Conservation (phyloP, 2,113 vertebrate genomes). For the Tichodroma muraria region DNA sequence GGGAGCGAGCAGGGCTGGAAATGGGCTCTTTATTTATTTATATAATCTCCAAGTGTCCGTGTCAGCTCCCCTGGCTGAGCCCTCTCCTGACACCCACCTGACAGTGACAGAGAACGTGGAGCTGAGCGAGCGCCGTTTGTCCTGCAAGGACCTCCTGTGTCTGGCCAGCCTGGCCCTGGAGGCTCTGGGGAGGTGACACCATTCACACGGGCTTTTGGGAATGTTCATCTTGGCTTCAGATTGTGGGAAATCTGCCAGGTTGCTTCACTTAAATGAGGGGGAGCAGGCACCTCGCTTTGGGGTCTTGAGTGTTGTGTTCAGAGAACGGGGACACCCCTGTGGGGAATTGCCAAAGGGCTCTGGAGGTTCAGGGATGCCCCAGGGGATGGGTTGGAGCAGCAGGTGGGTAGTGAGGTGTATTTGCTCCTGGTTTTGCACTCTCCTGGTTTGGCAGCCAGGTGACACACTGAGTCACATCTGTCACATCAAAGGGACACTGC, state of each 20-base stretch:
- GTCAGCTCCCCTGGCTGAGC: background rate
- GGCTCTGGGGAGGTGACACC: background rate
- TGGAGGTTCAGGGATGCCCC: background rate
- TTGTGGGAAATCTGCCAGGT: background rate
- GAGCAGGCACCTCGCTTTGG: background rate
- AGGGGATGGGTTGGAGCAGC: background rate
- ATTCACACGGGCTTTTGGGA: background rate
- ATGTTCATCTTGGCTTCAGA: background rate
- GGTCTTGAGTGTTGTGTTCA: background rate
- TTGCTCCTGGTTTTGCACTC: background rate
- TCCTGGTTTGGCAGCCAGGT: background rate
- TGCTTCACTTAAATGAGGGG: background rate
- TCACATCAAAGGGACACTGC: background rate
- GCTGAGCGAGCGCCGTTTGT: accelerated
- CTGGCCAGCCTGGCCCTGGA: accelerated
- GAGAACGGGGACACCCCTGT: background rate
- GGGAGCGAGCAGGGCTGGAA: background rate
- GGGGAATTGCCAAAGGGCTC: background rate
- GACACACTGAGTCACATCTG: accelerated
- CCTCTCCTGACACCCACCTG: background rate
- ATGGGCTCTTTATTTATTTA: slow-evolving; percentile 40
- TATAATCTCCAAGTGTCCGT: background rate
- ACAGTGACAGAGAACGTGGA: accelerated
- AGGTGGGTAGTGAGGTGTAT: background rate
- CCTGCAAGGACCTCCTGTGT: background rate